A percentile compares a stretch with the other conserved stretches of the same genome.
phyloP scores from a whole-genome alignment of 2,888 invertebrate genomes.

The Drosophila lutescens region DNA sequence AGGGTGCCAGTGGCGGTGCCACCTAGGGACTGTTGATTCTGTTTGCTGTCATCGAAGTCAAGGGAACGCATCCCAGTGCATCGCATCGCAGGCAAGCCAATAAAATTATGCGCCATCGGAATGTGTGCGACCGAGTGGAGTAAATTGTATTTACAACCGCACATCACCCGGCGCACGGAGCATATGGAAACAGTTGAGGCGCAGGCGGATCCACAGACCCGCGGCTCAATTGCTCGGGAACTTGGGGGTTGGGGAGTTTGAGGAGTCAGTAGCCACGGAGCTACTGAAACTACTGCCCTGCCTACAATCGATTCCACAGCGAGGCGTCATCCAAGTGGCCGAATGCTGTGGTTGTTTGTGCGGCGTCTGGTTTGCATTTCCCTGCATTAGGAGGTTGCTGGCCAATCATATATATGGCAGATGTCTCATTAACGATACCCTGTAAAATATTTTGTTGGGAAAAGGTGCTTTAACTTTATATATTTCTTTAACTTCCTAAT shows the following conservation, averaged over 20 bases:
- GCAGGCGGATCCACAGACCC: slow-evolving; percentile 35
- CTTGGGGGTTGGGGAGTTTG: slow-evolving; percentile 13
- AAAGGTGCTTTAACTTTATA: too few relatives aligned
- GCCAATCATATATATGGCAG: background rate
- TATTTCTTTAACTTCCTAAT: too few relatives aligned
- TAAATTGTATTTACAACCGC: slow-evolving; percentile 71
- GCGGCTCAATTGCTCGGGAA: slow-evolving; percentile 63
- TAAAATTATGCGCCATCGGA: slow-evolving; percentile 75
- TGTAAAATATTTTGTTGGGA: background rate
- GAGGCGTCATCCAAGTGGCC: slow-evolving; percentile 32
- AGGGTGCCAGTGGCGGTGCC: slow-evolving; percentile 8
- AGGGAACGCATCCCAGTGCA: slow-evolving; percentile 29
- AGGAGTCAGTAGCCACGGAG: slow-evolving; percentile 1
- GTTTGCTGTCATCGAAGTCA: slow-evolving; percentile 55
- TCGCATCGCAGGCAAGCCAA: slow-evolving; percentile 51
- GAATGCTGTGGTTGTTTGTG: slow-evolving; percentile 39
- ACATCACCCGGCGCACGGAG: slow-evolving; percentile 32
- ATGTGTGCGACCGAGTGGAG: slow-evolving; percentile 71
- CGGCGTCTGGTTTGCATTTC: slow-evolving; percentile 15
- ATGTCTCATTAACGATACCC: slow-evolving; percentile 1
- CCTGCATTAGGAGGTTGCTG: slow-evolving; percentile 3
- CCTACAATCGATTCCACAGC: slow-evolving; percentile 19
- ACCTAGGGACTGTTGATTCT: slow-evolving; percentile 64
- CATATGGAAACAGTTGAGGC: slow-evolving; percentile 38
- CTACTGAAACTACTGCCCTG: slow-evolving; percentile 21